Percentiles rank a stretch among this genome's conserved stretches.
Evolutionary conservation across 2,113 vertebrate species (phyloP).

Genomic region (Phoenicopterus ruber): DNA sequence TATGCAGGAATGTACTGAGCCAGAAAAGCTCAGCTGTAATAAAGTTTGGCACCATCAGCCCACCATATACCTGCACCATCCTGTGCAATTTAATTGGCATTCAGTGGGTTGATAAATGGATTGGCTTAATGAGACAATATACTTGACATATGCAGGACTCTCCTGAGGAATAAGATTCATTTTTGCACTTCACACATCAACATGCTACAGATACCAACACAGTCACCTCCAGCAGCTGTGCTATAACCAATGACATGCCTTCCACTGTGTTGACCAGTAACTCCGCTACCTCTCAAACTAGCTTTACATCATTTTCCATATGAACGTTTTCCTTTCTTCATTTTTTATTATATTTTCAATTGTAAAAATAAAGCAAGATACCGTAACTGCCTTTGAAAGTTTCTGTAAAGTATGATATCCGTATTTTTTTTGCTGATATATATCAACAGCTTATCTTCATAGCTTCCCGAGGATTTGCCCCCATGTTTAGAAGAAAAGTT

Average conservation of each 20-base stretch:
- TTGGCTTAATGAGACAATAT: slow-evolving; percentile 94
- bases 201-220: slow-evolving; percentile 86
- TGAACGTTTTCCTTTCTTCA: background rate
- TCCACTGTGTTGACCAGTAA: slow-evolving; percentile 69
- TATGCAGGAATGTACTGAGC: slow-evolving; percentile 68
- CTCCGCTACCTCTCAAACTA: slow-evolving; percentile 24
- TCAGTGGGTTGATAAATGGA: slow-evolving; percentile 92
- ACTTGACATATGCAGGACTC: slow-evolving; percentile 91
- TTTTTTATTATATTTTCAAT: background rate
- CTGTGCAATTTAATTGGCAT: slow-evolving; percentile 93
- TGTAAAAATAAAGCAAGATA: background rate
- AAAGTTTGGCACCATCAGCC: slow-evolving; percentile 82
- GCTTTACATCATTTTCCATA: background rate
- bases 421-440: background rate
- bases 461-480: background rate
- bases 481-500: background rate
- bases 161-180: slow-evolving; percentile 87
- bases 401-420: background rate
- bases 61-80: slow-evolving; percentile 89
- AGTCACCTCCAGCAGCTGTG: slow-evolving; percentile 78
- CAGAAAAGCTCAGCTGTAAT: slow-evolving; percentile 87
- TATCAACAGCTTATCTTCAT: background rate
- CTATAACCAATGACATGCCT: slow-evolving; percentile 65
- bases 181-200: slow-evolving; percentile 85
- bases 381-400: background rate